These are phyloP conservation scores for Petromus typicus DNA, from an alignment of 2,113 vertebrate species.

Conservation along the genomic window DNA sequence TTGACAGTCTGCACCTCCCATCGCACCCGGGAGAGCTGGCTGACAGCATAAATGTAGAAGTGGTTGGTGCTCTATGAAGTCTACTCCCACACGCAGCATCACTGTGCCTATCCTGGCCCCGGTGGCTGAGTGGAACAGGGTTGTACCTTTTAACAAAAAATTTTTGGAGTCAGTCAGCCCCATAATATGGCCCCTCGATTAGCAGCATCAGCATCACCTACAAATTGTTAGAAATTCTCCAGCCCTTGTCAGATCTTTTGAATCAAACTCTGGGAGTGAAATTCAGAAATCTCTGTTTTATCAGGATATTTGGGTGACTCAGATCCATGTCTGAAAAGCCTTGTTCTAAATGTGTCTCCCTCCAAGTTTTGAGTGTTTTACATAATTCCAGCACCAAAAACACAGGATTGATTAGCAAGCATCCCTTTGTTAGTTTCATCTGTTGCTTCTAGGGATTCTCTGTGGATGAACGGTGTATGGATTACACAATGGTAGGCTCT, in stretches of 20 bases:
- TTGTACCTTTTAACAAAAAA: background rate
- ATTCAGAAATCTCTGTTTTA: background rate
- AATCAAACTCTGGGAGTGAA: background rate
- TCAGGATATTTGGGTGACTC: background rate
- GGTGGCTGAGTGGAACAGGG: background rate
- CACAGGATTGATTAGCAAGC: background rate
- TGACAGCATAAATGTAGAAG: background rate
- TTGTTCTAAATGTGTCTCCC: background rate
- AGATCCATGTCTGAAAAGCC: background rate
- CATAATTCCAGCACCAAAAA: background rate
- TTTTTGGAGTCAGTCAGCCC: background rate
- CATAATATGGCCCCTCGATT: background rate
- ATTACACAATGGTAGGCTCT: background rate
- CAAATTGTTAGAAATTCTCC: constrained; percentile 3
- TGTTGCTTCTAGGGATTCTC: background rate
- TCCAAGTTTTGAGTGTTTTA: background rate
- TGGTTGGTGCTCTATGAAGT: background rate
- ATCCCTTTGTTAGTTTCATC: background rate
- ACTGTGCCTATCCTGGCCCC: background rate
- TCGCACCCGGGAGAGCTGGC: background rate
- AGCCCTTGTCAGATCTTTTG: background rate
- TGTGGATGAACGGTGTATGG: background rate
- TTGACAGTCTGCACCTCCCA: background rate
- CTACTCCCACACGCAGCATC: background rate
- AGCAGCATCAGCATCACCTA: background rate